Evolutionary conservation across 1,140 invertebrate species (phyloP), one percentile per base, ranked within the genome.

Genomic region (Dreissena polymorpha): DNA sequence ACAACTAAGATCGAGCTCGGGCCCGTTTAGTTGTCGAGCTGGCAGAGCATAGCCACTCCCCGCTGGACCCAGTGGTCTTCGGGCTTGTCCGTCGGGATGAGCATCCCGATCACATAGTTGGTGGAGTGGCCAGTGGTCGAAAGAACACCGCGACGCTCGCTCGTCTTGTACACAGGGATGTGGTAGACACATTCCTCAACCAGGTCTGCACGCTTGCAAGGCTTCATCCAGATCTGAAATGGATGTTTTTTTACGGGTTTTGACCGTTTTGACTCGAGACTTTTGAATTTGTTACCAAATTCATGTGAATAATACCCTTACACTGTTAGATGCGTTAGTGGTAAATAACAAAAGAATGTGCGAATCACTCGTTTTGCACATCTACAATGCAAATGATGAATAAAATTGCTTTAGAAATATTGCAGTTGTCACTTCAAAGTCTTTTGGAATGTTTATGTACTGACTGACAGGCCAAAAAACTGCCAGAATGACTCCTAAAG

Each of bases 111-210:
- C 25, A 93, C 92, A 85, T 93, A 93, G 88, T 93, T 93, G 77
- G 93, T 93, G 71, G 92, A 93, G 85, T 93, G 93, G 68, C 93
- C 93, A 72, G 93, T 93, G 53, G 93, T 93, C 50, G 91, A 92
- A 13, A 93, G 88, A 6, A 88, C 89, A 50, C 93, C 93, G 75
- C 92, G 94, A 88, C 97, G 94, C 63, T 96, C 96, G 86, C 95
- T 97, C 0, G 97, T 98, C 93, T 97, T 97, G 91, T 98, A 98
- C 2, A 98, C 95, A 0, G 97, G 97, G 90, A 96, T 97, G 80
- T 95, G 94, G 87, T 97, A 98, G 8, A 89, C 87, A 7, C 69
- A 60, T 25, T 87, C 87, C 18, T 89, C 85, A 13, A 85, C 85
- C 55, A 93, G 85, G 39, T 91, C 90, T n/a, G 87, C 83, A 50